Evolutionary conservation across 2,797 vertebrate species (phyloP).

Genomic region (Karalla daura): DNA sequence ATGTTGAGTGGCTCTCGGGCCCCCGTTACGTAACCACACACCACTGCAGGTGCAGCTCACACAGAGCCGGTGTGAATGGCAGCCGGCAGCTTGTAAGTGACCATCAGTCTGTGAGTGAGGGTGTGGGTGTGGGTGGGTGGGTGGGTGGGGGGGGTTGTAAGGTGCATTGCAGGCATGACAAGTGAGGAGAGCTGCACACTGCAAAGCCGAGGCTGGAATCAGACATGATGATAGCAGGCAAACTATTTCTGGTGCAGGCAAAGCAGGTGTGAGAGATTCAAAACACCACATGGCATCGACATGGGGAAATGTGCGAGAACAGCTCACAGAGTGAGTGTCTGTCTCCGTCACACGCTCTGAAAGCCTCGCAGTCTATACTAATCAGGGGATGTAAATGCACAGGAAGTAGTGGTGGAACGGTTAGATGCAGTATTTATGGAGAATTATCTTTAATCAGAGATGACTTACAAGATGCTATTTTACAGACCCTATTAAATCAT

Average conservation of each 20-base stretch:
- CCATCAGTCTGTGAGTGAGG: constrained; percentile 48
- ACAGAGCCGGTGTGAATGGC: constrained; percentile 55
- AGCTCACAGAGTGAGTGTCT: constrained; percentile 13
- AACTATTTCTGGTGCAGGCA: constrained; percentile 26
- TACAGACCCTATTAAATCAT: too few species aligned
- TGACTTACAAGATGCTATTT: too few species aligned
- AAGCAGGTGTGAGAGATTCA: constrained; percentile 33
- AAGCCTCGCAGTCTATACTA: background rate
- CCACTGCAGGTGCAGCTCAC: constrained; percentile 65
- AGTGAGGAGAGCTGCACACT: constrained; percentile 23
- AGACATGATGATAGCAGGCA: constrained; percentile 23
- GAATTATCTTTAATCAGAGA: too few species aligned
- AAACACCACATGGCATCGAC: constrained; percentile 20
- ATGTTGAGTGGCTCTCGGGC: constrained; percentile 33
- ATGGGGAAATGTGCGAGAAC: constrained; percentile 14
- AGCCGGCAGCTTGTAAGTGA: constrained; percentile 67
- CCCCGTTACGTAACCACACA: constrained; percentile 51
- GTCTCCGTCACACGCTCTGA: background rate
- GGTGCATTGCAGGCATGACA: constrained; percentile 23
- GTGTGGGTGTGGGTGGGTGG: too few species aligned
- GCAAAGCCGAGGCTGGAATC: constrained; percentile 10
- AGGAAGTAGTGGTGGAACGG: too few species aligned
- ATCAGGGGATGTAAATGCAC: background rate
- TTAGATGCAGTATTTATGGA: too few species aligned
- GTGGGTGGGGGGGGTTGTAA: too few species aligned